Evolutionary conservation across 2,888 invertebrate genomes (phyloP).

Genomic region (Theretra japonica): DNA sequence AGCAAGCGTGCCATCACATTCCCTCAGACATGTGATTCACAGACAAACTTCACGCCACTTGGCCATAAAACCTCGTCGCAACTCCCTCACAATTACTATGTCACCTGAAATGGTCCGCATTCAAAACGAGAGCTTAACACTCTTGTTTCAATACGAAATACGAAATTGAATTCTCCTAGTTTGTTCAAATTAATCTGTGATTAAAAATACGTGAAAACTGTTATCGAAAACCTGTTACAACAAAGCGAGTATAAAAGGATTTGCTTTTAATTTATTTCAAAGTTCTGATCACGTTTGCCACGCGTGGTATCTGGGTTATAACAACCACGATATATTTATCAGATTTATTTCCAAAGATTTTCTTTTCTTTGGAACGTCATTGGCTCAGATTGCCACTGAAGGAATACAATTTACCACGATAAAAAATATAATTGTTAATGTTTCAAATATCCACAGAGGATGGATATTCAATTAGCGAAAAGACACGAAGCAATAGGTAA

Average conservation of each 20-base stretch:
- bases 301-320: not conserved
- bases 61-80: conserved; percentile 1
- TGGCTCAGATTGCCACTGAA: not conserved
- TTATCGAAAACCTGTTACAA: conserved; percentile 10
- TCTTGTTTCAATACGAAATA: conserved; percentile 7
- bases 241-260: conserved; percentile 7
- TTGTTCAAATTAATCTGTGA: not conserved
- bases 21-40: conserved; percentile 24
- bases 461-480: not conserved
- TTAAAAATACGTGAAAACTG: conserved; percentile 11
- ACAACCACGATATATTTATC: no score
- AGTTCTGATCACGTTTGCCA: not conserved
- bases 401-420: not conserved
- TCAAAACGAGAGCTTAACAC: not conserved
- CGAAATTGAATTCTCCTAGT: not conserved
- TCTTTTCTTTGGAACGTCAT: not conserved
- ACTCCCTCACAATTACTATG: not conserved
- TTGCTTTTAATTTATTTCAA: conserved; percentile 23
- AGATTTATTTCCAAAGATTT: no score
- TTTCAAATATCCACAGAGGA: not conserved
- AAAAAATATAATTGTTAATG: not conserved
- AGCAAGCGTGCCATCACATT: conserved; percentile 21
- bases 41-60: conserved; percentile 16
- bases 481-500: conserved; percentile 36
- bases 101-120: not conserved